phyloP scores from a whole-genome alignment of 2,113 vertebrate species.

The Pseudorasbora parva region DNA sequence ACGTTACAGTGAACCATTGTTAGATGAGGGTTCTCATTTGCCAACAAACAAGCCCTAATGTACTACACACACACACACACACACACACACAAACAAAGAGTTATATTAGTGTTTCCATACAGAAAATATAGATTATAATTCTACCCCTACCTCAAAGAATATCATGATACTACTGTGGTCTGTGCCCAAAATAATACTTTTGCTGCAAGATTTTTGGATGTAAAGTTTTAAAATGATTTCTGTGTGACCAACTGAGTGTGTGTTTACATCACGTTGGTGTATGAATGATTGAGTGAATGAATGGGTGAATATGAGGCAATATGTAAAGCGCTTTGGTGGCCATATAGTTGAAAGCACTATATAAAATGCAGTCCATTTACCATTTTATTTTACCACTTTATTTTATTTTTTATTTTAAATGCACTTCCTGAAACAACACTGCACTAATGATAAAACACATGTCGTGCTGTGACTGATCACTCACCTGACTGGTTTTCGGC shows the following conservation, averaged over 20 bases:
- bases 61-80: slow-evolving; percentile 76
- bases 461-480: background rate
- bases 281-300: background rate
- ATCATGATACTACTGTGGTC: background rate
- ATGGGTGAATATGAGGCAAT: too few relatives aligned
- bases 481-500: slow-evolving; percentile 19
- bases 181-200: background rate
- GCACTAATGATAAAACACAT: background rate
- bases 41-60: slow-evolving; percentile 86
- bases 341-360: too few relatives aligned
- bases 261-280: too few relatives aligned
- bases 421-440: background rate
- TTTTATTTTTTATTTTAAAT: too few relatives aligned
- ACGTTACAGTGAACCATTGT: slow-evolving; percentile 87
- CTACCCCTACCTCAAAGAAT: background rate
- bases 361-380: too few relatives aligned
- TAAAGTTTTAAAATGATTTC: background rate
- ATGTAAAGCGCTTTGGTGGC: too few relatives aligned
- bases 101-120: background rate
- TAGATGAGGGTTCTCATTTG: slow-evolving; percentile 86
- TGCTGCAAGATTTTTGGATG: background rate
- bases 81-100: background rate
- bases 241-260: background rate
- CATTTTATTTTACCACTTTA: too few relatives aligned
- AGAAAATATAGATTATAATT: background rate